Conservation (phyloP, 2,797 vertebrate species). For the Remorina albescens region DNA sequence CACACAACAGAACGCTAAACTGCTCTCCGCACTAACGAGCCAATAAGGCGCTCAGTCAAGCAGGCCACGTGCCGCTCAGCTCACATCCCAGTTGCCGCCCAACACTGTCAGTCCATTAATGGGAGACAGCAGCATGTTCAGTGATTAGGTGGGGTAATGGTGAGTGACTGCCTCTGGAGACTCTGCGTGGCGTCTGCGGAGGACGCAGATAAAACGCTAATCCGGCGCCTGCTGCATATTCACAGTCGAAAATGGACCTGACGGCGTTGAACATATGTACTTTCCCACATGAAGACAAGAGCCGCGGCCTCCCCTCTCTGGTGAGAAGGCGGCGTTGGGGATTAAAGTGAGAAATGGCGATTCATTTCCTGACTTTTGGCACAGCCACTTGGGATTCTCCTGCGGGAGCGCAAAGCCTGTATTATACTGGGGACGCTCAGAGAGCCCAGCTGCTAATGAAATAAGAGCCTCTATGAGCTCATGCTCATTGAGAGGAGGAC, state of each 20-base stretch:
- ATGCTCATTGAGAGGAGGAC: constrained; percentile 32
- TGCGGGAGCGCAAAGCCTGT: constrained; percentile 58
- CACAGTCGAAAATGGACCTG: constrained; percentile 34
- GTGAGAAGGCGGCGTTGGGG: constrained; percentile 51
- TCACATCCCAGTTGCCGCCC: constrained; percentile 71
- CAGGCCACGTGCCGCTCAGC: constrained; percentile 60
- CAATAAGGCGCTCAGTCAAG: constrained; percentile 78
- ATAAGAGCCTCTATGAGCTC: constrained; percentile 63
- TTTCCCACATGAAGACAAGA: constrained; percentile 36
- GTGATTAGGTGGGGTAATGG: constrained; percentile 77
- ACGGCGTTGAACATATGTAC: constrained; percentile 20
- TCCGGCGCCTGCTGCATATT: constrained; percentile 37
- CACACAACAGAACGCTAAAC: constrained; percentile 69
- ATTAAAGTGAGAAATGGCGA: constrained; percentile 63
- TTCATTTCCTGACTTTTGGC: constrained; percentile 76
- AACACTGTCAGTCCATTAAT: constrained; percentile 71
- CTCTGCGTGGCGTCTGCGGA: constrained; percentile 36
- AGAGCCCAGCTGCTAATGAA: constrained; percentile 73
- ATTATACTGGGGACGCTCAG: constrained; percentile 63
- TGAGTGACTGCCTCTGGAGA: constrained; percentile 73
- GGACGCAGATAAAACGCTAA: constrained; percentile 43
- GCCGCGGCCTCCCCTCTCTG: constrained; percentile 21
- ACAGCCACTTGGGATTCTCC: constrained; percentile 57
- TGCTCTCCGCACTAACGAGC: constrained; percentile 56
- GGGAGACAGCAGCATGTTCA: constrained; percentile 70